phyloP scores from a whole-genome alignment of 1,140 invertebrate genomes.

The Galleria mellonella region DNA sequence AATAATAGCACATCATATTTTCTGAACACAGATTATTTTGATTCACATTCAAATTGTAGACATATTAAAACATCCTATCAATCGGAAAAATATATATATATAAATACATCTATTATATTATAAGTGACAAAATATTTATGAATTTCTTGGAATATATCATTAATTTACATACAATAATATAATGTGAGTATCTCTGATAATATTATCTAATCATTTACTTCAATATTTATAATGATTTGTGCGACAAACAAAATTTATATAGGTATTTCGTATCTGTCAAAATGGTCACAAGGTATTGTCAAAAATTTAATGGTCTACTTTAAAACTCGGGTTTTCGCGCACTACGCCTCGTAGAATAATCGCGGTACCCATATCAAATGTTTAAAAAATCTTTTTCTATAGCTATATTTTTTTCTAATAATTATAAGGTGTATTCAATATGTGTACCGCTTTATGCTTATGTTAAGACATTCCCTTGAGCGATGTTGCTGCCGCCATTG shows the following conservation, averaged over 20 bases:
- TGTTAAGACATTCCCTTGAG: no score
- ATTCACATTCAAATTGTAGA: conserved; percentile 64
- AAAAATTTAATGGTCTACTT: conserved; percentile 44
- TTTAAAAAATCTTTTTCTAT: conserved; percentile 4
- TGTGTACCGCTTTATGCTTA: no score
- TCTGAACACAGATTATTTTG: conserved; percentile 59
- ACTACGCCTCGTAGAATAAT: neutral
- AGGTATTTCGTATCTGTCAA: conserved; percentile 45
- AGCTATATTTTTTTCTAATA: no score
- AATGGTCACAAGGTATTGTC: conserved; percentile 60
- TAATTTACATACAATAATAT: conserved; percentile 36
- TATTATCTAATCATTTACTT: conserved; percentile 11
- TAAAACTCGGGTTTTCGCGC: conserved; percentile 10
- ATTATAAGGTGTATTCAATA: no score
- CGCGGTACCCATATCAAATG: no score
- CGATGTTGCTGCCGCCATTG: no score
- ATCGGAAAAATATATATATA: conserved; percentile 37
- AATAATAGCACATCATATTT: conserved; percentile 48
- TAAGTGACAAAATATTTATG: conserved; percentile 55
- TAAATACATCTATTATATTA: conserved; percentile 48
- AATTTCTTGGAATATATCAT: conserved; percentile 34
- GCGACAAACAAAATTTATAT: conserved; percentile 38
- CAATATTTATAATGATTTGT: conserved; percentile 41
- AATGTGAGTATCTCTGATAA: conserved; percentile 39
- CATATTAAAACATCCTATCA: conserved; percentile 53